phyloP scores from a whole-genome alignment of 2,888 invertebrate species.

The Synergus itoensis region DNA sequence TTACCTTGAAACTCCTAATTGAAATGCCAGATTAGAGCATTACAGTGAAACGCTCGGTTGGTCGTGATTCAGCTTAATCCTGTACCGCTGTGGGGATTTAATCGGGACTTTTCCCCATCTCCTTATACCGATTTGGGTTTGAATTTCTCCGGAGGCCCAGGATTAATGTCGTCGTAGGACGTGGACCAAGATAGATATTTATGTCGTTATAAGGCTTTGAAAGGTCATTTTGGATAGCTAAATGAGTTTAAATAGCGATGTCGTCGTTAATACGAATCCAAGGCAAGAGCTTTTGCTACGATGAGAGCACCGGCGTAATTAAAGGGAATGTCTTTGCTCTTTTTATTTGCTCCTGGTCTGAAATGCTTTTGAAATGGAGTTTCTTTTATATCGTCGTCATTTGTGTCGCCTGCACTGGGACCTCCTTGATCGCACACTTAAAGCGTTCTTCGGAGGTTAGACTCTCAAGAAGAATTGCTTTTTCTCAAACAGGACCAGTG shows the following conservation, averaged over 20 bases:
- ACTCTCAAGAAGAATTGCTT: conserved; percentile 25
- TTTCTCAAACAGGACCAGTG: not conserved
- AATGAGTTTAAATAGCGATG: conserved; percentile 28
- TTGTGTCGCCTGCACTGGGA: conserved; percentile 37
- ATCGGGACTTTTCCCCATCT: conserved; percentile 27
- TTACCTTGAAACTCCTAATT: conserved; percentile 29
- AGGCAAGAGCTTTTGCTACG: conserved; percentile 14
- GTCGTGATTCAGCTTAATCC: conserved; percentile 33
- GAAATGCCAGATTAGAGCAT: conserved; percentile 36
- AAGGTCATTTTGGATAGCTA: conserved; percentile 11
- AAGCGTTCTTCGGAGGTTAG: conserved; percentile 27
- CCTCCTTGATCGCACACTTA: conserved; percentile 33
- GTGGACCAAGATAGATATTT: conserved; percentile 20
- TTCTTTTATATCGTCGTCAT: conserved; percentile 34
- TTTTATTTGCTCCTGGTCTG: conserved; percentile 15
- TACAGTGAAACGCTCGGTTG: conserved; percentile 27
- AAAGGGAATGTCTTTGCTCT: conserved; percentile 21
- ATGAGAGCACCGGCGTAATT: conserved; percentile 15
- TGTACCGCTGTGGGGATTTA: conserved; percentile 34
- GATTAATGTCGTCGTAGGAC: conserved; percentile 25
- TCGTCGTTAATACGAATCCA: conserved; percentile 7
- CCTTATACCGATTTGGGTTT: conserved; percentile 26
- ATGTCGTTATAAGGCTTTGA: conserved; percentile 29
- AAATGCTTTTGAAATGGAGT: conserved; percentile 32
- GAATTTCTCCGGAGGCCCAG: not conserved